These are phyloP conservation scores for Oreochromis aureus DNA, from an alignment of 2,113 vertebrate species.

Conservation along the genomic window DNA sequence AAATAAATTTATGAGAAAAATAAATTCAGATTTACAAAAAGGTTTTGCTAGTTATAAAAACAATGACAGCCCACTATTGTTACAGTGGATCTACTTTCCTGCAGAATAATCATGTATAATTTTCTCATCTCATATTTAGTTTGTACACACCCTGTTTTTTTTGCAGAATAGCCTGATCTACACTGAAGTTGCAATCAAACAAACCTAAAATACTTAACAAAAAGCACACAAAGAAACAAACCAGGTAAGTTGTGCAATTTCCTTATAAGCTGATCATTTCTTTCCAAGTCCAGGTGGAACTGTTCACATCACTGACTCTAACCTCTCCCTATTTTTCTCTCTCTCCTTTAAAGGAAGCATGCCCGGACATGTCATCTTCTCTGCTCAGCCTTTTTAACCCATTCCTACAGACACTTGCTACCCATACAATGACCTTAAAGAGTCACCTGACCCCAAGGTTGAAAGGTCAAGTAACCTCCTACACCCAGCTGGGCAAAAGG, in stretches of 20 bases:
- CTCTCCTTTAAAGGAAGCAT: conserved; percentile 53
- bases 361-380: conserved; percentile 63
- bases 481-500: conserved; percentile 23
- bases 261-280: conserved; percentile 1
- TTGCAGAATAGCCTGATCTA: background rate
- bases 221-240: background rate
- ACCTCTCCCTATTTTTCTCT: conserved; percentile 43
- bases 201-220: background rate
- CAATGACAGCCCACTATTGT: background rate
- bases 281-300: conserved; percentile 12
- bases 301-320: conserved; percentile 33
- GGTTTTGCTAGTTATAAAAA: background rate
- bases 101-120: background rate
- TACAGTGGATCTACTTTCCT: background rate
- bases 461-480: conserved; percentile 63
- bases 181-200: background rate
- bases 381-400: conserved; percentile 60
- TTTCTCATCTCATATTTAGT: background rate
- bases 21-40: background rate
- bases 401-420: conserved; percentile 51
- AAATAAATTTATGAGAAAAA: background rate
- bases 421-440: conserved; percentile 54
- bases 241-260: background rate
- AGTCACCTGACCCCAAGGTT: conserved; percentile 59
- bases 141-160: background rate